Evolutionary conservation across 2,888 invertebrate genomes (phyloP), one percentile per base, ranked within the genome.

Genomic region (Cheilosia grossa): DNA sequence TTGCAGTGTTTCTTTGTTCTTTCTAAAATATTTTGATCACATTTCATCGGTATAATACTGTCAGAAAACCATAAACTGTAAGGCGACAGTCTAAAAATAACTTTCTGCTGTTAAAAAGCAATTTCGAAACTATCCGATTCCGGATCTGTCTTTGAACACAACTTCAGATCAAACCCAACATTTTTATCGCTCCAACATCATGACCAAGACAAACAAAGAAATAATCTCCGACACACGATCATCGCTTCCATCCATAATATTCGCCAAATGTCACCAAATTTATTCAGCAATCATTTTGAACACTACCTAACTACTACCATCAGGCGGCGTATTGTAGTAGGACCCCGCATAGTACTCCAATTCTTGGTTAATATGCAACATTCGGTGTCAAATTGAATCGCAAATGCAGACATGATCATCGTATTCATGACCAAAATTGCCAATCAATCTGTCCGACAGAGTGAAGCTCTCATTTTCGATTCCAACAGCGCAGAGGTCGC

Each of bases 361-460:
- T 73, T 83, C 27, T 69, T 80, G 44, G 24, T 79, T 70, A 67
- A 58, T 64, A 79, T 83, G 73, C 74, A 63, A 42, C 73, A 67
- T 70, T 75, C 70, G 53, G 47, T 72, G 72, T 74, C 37, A 27
- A 47, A 85, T 81, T 81, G 72, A 85, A 81, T 81, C 75, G 72
- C 81, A 81, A 85, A 85, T 85, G 81, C 72, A 75, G 66, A 81
- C 72, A 85, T 77, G 81, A 81, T 85, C 67, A 72, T 81, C 81
- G 67, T 64, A 81, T 72, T 72, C 85, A 75, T 85, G 85, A 80
- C 72, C 72, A 61, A 81, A 81, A 77, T 85, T 37, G 42, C 21
- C 77, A 81, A 85, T 85, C 67, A 69, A 37, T 69, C 13, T 37
- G 37, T 54, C 59, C 67, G 30, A 9, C 63, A 64, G 42, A 59